Evolutionary conservation across 2,113 vertebrate genomes (phyloP), one percentile per base, ranked within the genome.

Genomic region (Pavo muticus): DNA sequence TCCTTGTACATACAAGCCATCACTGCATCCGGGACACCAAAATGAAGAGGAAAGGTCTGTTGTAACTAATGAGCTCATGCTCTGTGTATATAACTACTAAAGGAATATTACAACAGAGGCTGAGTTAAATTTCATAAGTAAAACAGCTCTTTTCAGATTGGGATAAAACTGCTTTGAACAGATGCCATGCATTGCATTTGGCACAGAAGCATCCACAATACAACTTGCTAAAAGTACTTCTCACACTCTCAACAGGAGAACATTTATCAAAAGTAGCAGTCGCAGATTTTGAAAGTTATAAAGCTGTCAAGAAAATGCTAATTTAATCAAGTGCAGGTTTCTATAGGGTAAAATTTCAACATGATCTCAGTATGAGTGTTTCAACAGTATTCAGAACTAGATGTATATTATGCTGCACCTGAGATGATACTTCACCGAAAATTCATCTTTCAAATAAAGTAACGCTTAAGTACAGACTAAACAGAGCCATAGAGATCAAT

Each of bases 281-380:
- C 83, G 72, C 40, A 73, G 84, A 90, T 45, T 54, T 30, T 56
- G 47, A 71, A 95, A 94, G 72, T 65, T 77, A 59, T 84, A 71
- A 85, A 93, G 68, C 71, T 94, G 72, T 90, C 79, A 88, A 72
- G 69, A 89, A 96, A 95, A 95, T 94, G 65, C 63, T 91, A 95
- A 96, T 95, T 95, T 95, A 93, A 93, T 84, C 85, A 92, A 93
- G 42, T 48, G 24, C 40, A 75, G 17, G 74, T 86, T 95, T 93
- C 76, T 86, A 79, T 61, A 64, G 29, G 19, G 63, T 72, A 84
- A 60, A 94, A 94, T 84, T 86, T 91, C 61, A 84, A 77, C 27
- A 57, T 20, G 29, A 80, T 83, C 27, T 60, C 63, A 61, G 30
- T 3, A 3, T 44, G 15, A 86, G 35, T 57, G 3, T 64, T 83